Conservation (phyloP, 2,888 invertebrate species). For the Pheosia gnoma region DNA sequence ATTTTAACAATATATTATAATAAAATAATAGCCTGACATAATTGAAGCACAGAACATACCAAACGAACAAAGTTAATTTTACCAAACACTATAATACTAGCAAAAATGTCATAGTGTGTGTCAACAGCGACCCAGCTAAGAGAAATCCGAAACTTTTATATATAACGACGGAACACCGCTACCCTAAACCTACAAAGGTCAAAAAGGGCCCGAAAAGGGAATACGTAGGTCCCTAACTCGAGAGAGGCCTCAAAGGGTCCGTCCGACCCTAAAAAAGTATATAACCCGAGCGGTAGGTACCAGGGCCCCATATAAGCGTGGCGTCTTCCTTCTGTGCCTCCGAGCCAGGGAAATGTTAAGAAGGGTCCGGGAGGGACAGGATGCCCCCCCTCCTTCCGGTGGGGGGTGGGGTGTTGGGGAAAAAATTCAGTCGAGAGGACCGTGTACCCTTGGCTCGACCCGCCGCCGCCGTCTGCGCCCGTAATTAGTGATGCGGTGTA, state of each 20-base stretch:
- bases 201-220: slow-evolving; percentile 70
- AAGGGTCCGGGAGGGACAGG: slow-evolving; percentile 79
- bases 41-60: background rate
- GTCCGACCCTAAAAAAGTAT: slow-evolving; percentile 81
- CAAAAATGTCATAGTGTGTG: slow-evolving; percentile 21
- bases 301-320: slow-evolving; percentile 74
- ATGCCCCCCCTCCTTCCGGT: slow-evolving; percentile 68
- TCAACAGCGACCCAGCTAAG: slow-evolving; percentile 38
- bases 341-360: slow-evolving; percentile 82
- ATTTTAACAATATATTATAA: background rate
- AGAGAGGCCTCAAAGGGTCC: slow-evolving; percentile 75
- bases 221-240: slow-evolving; percentile 76
- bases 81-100: slow-evolving; percentile 18
- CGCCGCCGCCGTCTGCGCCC: slow-evolving; percentile 75
- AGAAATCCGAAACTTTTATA: slow-evolving; percentile 64
- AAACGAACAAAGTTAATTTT: slow-evolving; percentile 15
- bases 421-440: slow-evolving; percentile 79
- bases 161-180: slow-evolving; percentile 62
- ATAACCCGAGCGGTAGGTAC: slow-evolving; percentile 74
- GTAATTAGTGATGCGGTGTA: slow-evolving; percentile 80
- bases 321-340: slow-evolving; percentile 80
- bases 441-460: slow-evolving; percentile 78
- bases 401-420: slow-evolving; percentile 68
- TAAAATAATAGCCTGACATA: background rate
- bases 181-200: slow-evolving; percentile 71